A percentile compares a stretch with the other conserved stretches of the same genome.
Evolutionary conservation across 2,113 vertebrate species (phyloP).

Genomic region (Egretta garzetta): DNA sequence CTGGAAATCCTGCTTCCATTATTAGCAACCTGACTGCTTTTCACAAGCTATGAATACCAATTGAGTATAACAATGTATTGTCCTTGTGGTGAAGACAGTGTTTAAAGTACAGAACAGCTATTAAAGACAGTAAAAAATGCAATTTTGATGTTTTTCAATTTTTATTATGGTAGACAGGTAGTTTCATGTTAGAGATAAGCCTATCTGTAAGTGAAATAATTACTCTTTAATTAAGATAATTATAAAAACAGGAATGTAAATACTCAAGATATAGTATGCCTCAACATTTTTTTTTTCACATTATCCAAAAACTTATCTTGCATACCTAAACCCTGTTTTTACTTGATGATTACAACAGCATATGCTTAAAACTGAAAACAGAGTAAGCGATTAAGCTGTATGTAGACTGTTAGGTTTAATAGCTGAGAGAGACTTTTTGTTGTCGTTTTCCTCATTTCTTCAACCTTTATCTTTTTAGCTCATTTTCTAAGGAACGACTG

Average conservation of each 20-base stretch:
- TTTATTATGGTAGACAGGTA: conserved; percentile 77
- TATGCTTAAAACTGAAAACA: not conserved
- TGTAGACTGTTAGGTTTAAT: not conserved
- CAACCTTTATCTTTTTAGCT: not conserved
- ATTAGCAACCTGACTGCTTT: not conserved
- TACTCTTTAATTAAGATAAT: conserved; percentile 82
- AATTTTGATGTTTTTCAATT: conserved; percentile 69
- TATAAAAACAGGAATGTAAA: conserved; percentile 82
- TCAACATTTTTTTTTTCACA: conserved; percentile 58
- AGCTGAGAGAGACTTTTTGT: not conserved
- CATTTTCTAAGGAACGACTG: not conserved
- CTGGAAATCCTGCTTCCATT: conserved; percentile 23
- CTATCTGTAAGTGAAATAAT: conserved; percentile 76
- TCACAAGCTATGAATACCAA: not conserved
- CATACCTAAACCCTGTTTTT: conserved; percentile 62
- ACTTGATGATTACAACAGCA: not conserved
- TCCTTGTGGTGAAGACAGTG: conserved; percentile 60
- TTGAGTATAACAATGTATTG: conserved; percentile 43
- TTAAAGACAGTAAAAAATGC: conserved; percentile 61
- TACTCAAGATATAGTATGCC: conserved; percentile 69
- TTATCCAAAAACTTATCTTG: conserved; percentile 66
- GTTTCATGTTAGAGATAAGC: conserved; percentile 77
- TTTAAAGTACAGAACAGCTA: conserved; percentile 61
- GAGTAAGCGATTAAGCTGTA: not conserved
- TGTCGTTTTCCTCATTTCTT: conserved; percentile 8